phyloP scores from a whole-genome alignment of 2,888 invertebrate genomes.

The Ceraclea dissimilis region DNA sequence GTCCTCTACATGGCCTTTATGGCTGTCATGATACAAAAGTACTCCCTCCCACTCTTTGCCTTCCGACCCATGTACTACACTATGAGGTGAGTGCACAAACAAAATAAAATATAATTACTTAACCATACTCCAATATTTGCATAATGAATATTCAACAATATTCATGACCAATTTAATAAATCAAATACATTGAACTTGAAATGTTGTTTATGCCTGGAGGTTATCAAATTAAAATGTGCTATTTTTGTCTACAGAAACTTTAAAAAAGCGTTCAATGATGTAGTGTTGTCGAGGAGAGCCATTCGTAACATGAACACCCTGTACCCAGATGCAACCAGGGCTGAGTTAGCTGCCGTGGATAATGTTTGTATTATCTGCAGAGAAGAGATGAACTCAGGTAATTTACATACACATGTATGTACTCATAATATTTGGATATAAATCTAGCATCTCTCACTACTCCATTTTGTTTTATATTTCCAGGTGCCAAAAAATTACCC shows the following conservation, averaged over 20 bases:
- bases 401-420: neutral
- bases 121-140: neutral
- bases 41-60: slow-evolving; percentile 95
- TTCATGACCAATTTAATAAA: neutral
- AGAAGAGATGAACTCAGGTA: slow-evolving; percentile 68
- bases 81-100: slow-evolving; percentile 65
- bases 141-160: neutral
- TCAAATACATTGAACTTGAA: neutral
- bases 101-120: too few relatives aligned
- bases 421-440: neutral
- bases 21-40: slow-evolving; percentile 92
- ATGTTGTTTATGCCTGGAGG: neutral
- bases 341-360: slow-evolving; percentile 86
- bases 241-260: slow-evolving; percentile 65
- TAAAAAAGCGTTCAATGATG: slow-evolving; percentile 96
- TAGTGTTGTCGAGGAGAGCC: slow-evolving; percentile 91
- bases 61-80: slow-evolving; percentile 99
- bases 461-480: too few relatives aligned
- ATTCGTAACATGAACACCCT: slow-evolving; percentile 97
- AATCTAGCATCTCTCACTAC: too few relatives aligned
- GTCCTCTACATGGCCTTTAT: slow-evolving; percentile 90
- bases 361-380: slow-evolving; percentile 99
- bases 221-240: too few relatives aligned
- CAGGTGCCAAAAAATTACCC: slow-evolving; percentile 88
- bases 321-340: slow-evolving; percentile 92